Evolutionary conservation across 2,113 vertebrate species (phyloP), one percentile per base, ranked within the genome.

Genomic region (Aspiorhynchus laticeps): DNA sequence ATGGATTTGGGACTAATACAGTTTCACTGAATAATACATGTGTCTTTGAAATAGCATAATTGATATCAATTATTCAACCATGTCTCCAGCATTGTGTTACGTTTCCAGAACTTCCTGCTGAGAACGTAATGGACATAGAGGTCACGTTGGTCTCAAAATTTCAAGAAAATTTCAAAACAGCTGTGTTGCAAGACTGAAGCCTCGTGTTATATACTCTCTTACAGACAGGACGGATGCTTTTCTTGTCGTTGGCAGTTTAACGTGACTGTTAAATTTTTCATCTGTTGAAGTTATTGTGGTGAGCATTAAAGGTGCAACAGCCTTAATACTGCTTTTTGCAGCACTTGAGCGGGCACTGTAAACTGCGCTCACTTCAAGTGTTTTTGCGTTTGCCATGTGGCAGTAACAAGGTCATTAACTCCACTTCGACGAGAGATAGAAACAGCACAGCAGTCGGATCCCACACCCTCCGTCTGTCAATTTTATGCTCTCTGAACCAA

Each of bases 401-500:
- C 75, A 73, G 26, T 80, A 71, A 89, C 63, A 85, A 88, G 85
- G 85, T 85, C 73, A 90, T 83, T 87, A 78, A 74, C 61, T 88
- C 53, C 73, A 82, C 41, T 56, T 80, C 21, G 31, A 59, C 14
- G 38, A 78, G 33, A 46, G 48, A 80, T 53, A 59, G 59, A 84
- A 87, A 87, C 83, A 61, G 59, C 41, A 33, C 46, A 74, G 67
- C 61, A 73, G 84, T 90, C 65, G 69, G 78, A 79, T 69, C 71
- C 26, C 73, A 33, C 24, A 61, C 26, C 59, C 85, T 79, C 78
- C 82, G 28, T 65, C 85, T 88, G 89, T 86, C 87, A 81, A 85
- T 87, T 86, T 88, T 85, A 88, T 88, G 82, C 82, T 85, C 77
- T 71, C 87, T 87, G 87, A 88, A 74, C 82, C 75, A 79, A 77